Evolutionary conservation across 2,888 invertebrate species (phyloP).

Genomic region (Habroteleia sp.): DNA sequence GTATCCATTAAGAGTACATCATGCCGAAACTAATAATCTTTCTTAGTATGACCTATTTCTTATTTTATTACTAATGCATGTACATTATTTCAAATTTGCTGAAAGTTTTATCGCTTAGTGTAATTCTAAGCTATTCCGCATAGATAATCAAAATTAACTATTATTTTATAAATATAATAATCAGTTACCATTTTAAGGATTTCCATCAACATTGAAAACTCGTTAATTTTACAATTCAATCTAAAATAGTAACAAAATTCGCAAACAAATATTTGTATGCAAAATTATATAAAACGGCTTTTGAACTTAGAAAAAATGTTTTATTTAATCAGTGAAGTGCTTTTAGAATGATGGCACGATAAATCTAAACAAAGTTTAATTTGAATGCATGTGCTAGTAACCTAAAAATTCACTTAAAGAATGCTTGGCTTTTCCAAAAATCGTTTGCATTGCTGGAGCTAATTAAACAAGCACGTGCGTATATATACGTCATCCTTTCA

Average conservation of each 20-base stretch:
- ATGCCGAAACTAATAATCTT: conserved; percentile 22
- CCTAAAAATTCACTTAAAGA: conserved; percentile 16
- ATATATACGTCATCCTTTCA: conserved; percentile 28
- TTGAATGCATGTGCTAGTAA: conserved; percentile 15
- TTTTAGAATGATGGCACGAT: conserved; percentile 1
- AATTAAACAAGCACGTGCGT: conserved; percentile 31
- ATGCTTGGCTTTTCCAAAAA: conserved; percentile 24
- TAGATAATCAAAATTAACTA: conserved; percentile 1
- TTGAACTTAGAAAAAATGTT: no score
- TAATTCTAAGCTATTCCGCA: background rate
- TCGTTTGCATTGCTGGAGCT: conserved; percentile 33
- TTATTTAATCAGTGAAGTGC: no score
- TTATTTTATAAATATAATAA: no score
- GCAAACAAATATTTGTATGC: no score
- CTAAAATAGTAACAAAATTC: no score
- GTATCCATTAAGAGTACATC: background rate
- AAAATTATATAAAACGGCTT: no score
- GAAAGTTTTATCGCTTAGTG: background rate
- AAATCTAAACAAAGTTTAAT: conserved; percentile 22
- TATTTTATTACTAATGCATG: conserved; percentile 13
- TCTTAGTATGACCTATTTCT: conserved; percentile 24
- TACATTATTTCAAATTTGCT: conserved; percentile 6
- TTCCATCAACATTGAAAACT: no score
- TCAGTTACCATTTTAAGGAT: no score
- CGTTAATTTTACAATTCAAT: background rate